Evolutionary conservation across 2,113 vertebrate genomes (phyloP), one percentile per base, ranked within the genome.

Genomic region (Antigone vipio): DNA sequence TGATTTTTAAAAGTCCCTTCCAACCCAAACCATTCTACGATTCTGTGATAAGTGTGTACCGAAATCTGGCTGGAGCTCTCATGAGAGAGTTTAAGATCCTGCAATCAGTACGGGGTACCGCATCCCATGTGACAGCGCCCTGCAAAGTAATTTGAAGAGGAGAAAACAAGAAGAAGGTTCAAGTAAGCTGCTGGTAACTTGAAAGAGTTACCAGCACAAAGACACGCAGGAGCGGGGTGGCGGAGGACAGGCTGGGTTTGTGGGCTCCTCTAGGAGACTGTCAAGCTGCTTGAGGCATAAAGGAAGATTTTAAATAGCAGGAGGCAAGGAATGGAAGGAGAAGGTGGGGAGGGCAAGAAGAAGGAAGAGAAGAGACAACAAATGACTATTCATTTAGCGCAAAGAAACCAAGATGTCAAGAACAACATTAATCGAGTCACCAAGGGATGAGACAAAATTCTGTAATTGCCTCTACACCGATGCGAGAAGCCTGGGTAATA

Each of bases 371-470:
- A 58, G 60, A 78, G 34, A 44, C 64, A 81, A 84, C 32, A 92
- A 86, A 50, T n/a, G 23, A 38, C 67, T 67, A 3, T 42, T 86
- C 29, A 32, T 85, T 84, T 52, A 72, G 52, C 66, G 68, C 58
- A 69, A 42, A 82, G 76, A 84, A 89, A 72, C 44, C 58, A 69
- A 91, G 66, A 93, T 56, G 69, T n/a, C 80, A 81, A 72, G 93
- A 87, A 9, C n/a, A 77, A 50, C 50, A 26, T 89, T 68, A 89
- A 89, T 72, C 71, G 78, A 91, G 81, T 34, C 84, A 81, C 74
- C 4, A 7, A 89, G 64, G 69, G 53, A 89, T 7, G 40, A 96
- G 79, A 94, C 60, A 47, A 89, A 95, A 88, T 87, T 58, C 91
- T 68, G 38, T 91, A 95, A 91, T 67, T 96, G 87, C 69, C 80